These are phyloP conservation scores for Hozukius guyotensis DNA, from an alignment of 2,797 vertebrate species.

Conservation along the genomic window DNA sequence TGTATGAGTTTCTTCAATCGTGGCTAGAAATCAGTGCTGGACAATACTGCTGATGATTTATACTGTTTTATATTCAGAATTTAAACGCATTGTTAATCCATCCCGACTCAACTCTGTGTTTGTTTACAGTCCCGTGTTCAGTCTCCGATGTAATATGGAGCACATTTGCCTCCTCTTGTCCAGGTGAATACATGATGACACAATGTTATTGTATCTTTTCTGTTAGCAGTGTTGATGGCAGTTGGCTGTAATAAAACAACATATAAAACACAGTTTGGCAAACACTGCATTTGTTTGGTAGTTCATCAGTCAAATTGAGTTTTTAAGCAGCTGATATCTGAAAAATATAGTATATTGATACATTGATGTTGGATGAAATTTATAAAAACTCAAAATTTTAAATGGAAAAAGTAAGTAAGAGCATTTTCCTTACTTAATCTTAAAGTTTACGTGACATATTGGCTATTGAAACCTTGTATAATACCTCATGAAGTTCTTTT, in stretches of 20 bases:
- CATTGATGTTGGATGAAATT: not conserved
- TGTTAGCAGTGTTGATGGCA: not conserved
- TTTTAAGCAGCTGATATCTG: not conserved
- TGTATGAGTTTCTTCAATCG: not conserved
- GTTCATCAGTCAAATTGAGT: not conserved
- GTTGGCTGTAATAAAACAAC: not conserved
- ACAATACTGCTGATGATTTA: not conserved
- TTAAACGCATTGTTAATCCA: not conserved
- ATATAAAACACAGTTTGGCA: not conserved
- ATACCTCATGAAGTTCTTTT: not conserved
- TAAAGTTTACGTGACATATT: not conserved
- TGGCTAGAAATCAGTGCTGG: not conserved
- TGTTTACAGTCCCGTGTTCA: constrained; percentile 88
- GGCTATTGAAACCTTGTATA: not conserved
- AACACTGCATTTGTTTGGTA: not conserved
- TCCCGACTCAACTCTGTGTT: not conserved
- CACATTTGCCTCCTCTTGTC: constrained; percentile 88
- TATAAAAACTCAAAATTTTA: not conserved
- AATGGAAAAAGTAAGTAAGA: not conserved
- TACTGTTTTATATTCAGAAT: not conserved
- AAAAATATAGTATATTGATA: not conserved
- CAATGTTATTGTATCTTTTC: not conserved
- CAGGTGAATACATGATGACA: constrained; percentile 81
- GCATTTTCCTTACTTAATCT: not conserved
- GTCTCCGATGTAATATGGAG: constrained; percentile 91